phyloP scores from a whole-genome alignment of 2,797 vertebrate species.

The Sternotherus odoratus region DNA sequence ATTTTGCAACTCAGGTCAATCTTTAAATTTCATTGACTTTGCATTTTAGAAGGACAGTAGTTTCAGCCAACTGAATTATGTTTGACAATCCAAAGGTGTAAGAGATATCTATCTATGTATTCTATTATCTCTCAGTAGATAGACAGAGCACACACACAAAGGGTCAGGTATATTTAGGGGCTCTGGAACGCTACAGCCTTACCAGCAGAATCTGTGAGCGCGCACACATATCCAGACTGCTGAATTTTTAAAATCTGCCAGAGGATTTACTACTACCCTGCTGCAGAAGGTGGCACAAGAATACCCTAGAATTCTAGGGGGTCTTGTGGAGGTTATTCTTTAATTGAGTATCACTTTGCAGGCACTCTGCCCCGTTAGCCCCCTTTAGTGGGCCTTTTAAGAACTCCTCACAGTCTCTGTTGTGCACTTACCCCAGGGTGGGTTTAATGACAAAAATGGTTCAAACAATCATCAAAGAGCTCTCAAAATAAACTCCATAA shows the following conservation, averaged over 20 bases:
- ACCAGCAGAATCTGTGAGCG: neutral
- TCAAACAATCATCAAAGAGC: neutral
- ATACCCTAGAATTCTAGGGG: neutral
- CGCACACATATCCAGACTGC: neutral
- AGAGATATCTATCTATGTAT: slow-evolving; percentile 25
- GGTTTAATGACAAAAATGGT: neutral
- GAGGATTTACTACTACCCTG: rapidly evolving
- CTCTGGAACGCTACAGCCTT: slow-evolving; percentile 42
- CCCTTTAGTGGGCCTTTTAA: neutral
- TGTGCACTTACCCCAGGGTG: neutral
- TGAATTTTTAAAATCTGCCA: neutral
- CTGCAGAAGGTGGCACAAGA: neutral
- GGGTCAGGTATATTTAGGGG: slow-evolving; percentile 6
- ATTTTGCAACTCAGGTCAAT: slow-evolving; percentile 74
- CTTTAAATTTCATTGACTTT: slow-evolving; percentile 67
- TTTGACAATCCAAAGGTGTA: slow-evolving; percentile 77
- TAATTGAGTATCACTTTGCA: neutral
- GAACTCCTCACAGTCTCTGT: neutral
- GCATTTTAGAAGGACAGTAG: neutral
- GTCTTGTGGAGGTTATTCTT: neutral
- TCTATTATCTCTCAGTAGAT: slow-evolving; percentile 57
- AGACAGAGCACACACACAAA: slow-evolving; percentile 30
- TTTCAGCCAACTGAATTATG: slow-evolving; percentile 41
- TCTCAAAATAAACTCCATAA: neutral
- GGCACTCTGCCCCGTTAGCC: neutral